A percentile compares a stretch with the other conserved stretches of the same genome.
phyloP scores from a whole-genome alignment of 2,113 vertebrate species.

The Plecotus auritus region DNA sequence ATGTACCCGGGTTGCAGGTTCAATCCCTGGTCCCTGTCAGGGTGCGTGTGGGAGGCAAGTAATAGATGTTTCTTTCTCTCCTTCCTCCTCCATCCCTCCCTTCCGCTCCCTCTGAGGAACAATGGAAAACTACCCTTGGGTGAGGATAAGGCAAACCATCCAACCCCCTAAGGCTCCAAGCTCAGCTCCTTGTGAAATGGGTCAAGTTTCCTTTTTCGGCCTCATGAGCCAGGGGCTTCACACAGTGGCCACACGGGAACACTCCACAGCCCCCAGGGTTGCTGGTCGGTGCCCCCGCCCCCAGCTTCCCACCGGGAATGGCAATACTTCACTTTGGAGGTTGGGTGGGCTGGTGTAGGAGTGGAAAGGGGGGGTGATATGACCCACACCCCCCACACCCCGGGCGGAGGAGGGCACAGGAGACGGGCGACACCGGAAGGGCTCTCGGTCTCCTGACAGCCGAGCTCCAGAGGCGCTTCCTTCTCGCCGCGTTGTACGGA shows the following conservation, averaged over 20 bases:
- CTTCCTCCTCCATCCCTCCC: no score
- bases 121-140: no score
- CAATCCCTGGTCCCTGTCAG: no score
- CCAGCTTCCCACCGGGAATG: background rate
- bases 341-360: background rate
- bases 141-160: no score
- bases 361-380: background rate
- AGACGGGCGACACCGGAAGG: background rate
- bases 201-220: background rate
- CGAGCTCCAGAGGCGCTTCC: no score
- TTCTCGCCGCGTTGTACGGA: rapidly evolving
- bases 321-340: background rate
- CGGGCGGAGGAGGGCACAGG: background rate
- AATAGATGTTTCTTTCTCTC: no score
- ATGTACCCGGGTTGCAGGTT: no score
- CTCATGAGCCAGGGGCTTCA: background rate
- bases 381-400: background rate
- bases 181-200: background rate
- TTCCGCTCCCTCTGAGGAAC: no score
- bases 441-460: background rate
- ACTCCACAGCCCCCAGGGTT: rapidly evolving
- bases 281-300: background rate
- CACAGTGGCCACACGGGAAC: background rate
- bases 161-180: background rate
- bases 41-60: no score